Conservation (phyloP, 2,888 invertebrate species). For the Neelides folsomi region DNA sequence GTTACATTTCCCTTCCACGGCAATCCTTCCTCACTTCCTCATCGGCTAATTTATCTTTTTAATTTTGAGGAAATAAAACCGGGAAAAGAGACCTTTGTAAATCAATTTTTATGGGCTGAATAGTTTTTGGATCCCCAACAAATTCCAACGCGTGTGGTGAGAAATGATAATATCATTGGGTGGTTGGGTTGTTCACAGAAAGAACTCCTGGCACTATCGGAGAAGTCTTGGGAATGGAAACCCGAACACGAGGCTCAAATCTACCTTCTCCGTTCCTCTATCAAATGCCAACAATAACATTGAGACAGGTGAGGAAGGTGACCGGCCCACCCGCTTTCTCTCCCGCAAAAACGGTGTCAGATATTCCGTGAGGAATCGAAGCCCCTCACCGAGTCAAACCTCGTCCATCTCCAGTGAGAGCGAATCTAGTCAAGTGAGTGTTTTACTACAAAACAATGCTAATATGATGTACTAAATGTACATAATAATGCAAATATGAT, state of each 20-base stretch:
- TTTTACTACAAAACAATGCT: not conserved
- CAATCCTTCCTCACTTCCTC: too few relatives aligned
- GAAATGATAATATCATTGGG: too few relatives aligned
- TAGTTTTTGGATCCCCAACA: too few relatives aligned
- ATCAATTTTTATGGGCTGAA: too few relatives aligned
- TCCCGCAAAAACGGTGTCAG: constrained; percentile 4
- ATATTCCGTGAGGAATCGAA: constrained; percentile 4
- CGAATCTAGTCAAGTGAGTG: constrained; percentile 23
- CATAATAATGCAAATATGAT: too few relatives aligned
- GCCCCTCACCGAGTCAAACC: constrained; percentile 5
- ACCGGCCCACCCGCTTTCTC: not conserved
- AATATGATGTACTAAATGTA: too few relatives aligned
- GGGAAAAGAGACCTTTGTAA: too few relatives aligned
- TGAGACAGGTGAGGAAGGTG: not conserved
- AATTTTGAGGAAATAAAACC: too few relatives aligned
- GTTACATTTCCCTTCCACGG: not conserved
- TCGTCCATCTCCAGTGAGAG: constrained; percentile 27
- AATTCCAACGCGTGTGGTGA: too few relatives aligned
- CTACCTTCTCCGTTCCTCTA: not conserved
- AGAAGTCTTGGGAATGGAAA: not conserved
- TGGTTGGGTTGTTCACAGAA: too few relatives aligned
- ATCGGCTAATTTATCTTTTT: too few relatives aligned
- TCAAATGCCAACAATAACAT: not conserved
- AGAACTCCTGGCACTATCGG: constrained; percentile 1
- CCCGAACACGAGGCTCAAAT: not conserved